phyloP scores from a whole-genome alignment of 2,888 invertebrate species.

The Hydroisotoma schaefferi region DNA sequence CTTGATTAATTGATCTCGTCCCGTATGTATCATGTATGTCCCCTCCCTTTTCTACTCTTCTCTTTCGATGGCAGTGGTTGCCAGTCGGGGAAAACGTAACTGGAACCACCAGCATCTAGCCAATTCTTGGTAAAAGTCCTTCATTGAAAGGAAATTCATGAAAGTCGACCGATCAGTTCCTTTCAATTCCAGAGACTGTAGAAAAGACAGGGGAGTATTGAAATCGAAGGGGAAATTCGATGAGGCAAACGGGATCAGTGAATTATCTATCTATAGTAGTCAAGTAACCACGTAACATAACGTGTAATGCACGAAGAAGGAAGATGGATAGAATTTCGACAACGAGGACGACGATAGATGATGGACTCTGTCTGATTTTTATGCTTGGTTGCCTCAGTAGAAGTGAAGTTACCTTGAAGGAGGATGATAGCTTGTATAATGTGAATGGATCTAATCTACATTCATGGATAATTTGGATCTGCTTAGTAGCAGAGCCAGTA shows the following conservation, averaged over 20 bases:
- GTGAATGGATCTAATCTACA: constrained; percentile 5
- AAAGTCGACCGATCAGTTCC: background rate
- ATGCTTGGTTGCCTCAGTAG: background rate
- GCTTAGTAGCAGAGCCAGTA: background rate
- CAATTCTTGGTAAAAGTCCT: background rate
- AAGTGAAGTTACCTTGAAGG: background rate
- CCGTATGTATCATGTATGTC: constrained; percentile 36
- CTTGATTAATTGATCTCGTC: constrained; percentile 49
- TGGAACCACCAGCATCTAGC: background rate
- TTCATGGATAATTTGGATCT: constrained; percentile 2
- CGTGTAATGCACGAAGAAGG: too few species aligned
- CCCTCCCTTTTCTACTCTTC: constrained; percentile 45
- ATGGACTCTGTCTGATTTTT: background rate
- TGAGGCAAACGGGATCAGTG: too few species aligned
- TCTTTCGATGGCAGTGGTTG: too few species aligned
- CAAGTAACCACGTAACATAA: too few species aligned
- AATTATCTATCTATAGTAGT: too few species aligned
- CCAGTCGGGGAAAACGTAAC: too few species aligned
- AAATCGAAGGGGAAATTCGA: background rate
- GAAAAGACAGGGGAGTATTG: background rate
- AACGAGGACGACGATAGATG: constrained; percentile 1
- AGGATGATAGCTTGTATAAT: too few species aligned
- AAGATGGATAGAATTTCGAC: background rate
- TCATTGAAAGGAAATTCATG: background rate
- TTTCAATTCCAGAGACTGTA: background rate